These are phyloP conservation scores for Anableps anableps DNA, from an alignment of 2,797 vertebrate species.

Conservation along the genomic window DNA sequence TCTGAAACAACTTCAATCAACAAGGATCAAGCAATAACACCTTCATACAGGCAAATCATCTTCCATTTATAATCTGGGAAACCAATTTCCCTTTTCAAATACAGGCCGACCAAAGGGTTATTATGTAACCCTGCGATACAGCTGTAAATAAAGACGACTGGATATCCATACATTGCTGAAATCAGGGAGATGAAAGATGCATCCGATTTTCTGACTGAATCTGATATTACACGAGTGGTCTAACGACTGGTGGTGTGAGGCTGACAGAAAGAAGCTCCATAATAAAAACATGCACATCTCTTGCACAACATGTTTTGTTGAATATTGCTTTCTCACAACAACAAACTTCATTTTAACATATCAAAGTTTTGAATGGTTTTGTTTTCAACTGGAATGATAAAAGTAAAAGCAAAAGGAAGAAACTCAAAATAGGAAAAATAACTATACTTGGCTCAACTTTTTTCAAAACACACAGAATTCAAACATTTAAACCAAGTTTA, in stretches of 20 bases:
- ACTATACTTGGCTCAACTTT: not conserved
- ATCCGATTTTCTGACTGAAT: not conserved
- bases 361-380: not conserved
- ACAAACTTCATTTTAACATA: not conserved
- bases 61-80: not conserved
- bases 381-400: not conserved
- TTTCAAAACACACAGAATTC: not conserved
- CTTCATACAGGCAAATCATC: not conserved
- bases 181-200: not conserved
- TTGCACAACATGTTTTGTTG: slow-evolving; percentile 13
- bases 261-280: not conserved
- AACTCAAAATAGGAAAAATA: not conserved
- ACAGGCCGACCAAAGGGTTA: not conserved
- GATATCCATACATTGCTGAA: not conserved
- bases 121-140: not conserved
- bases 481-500: not conserved
- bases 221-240: not conserved
- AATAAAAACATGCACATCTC: not conserved
- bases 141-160: not conserved
- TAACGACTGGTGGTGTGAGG: not conserved
- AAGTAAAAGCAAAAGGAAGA: not conserved
- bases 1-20: not conserved
- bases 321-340: slow-evolving; percentile 7
- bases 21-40: not conserved
- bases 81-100: not conserved